phyloP scores from a whole-genome alignment of 2,888 invertebrate genomes.

The Caenorhabditis macrosperma region DNA sequence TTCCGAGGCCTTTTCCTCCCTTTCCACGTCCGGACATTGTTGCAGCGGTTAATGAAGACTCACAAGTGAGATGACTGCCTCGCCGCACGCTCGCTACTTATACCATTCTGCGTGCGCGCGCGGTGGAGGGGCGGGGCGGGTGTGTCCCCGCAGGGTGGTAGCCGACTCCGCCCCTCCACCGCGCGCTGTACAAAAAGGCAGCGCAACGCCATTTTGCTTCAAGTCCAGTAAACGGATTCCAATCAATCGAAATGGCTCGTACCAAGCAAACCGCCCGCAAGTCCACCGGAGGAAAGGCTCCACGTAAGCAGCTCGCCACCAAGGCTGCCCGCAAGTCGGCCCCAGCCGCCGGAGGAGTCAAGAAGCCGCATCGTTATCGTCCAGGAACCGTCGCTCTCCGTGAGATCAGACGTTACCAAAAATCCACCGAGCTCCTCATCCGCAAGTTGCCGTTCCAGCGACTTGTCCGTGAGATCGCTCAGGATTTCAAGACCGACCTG shows the following conservation, averaged over 20 bases:
- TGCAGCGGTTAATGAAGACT: too few species aligned
- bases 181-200: too few species aligned
- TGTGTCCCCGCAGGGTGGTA: too few species aligned
- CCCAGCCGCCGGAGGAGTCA: conserved; percentile 88
- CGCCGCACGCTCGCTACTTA: too few species aligned
- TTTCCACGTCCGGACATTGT: conserved; percentile 89
- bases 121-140: too few species aligned
- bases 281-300: conserved; percentile 72
- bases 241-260: conserved; percentile 63
- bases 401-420: conserved; percentile 96
- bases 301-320: too few species aligned
- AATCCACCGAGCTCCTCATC: conserved; percentile 85
- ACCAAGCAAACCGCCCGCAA: conserved; percentile 71
- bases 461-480: conserved; percentile 67
- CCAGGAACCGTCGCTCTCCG: conserved; percentile 96
- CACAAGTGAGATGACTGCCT: too few species aligned
- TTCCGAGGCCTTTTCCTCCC: conserved; percentile 84
- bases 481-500: conserved; percentile 68
- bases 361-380: conserved; percentile 95
- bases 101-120: too few species aligned
- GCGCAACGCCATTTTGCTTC: too few species aligned
- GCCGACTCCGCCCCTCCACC: too few species aligned
- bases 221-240: too few species aligned
- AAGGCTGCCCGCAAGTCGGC: too few species aligned
- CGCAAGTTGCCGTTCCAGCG: conserved; percentile 69